Evolutionary conservation across 2,113 vertebrate species (phyloP), one percentile per base, ranked within the genome.

Genomic region (Mastomys natalensis): DNA sequence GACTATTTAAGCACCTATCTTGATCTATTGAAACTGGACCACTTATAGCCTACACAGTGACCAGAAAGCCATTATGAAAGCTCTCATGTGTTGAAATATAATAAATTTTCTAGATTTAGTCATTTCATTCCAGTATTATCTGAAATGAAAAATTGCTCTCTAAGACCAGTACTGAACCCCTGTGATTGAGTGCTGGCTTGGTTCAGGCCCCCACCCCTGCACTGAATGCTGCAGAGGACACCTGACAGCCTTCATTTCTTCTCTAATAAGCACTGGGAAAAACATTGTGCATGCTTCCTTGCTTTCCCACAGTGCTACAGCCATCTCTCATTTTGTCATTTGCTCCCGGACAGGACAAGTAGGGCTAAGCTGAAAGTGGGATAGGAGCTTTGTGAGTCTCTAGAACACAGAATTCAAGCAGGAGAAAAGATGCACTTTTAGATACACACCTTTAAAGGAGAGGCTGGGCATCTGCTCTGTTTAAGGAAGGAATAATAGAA

Each of bases 31-130:
- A 45, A 37, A 29, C 13, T 68, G 51, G 1, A n/a, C 10, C 5
- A 45, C 8, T 90, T 77, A 21, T 1, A 62, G 1, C 58, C 2
- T 60, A 70, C 15, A 29, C 55, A 73, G 55, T 15, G 72, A 76
- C 17, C 1, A 91, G 62, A 66, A 89, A 80, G 29, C 26, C 0
- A 5, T 31, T 13, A 24, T 84, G 70, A 90, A 55, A 85, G 10
- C 62, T 88, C 34, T 40, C 51, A 51, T 68, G 9, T 88, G 5
- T 48, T 86, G 10, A 2, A 90, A 73, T 48, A 68, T 11, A 97
- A 82, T 77, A 77, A n/a, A 84, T 85, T 86, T 95, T 74, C 51
- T 92, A 93, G 11, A 90, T 88, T n/a, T 80, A 77, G 5, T 92
- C 3, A 64, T 89, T 92, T 81, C 22, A 72, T 73, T 93, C 19